Evolutionary conservation across 2,888 invertebrate species (phyloP).

Genomic region (Lasioglossum figueresi): DNA sequence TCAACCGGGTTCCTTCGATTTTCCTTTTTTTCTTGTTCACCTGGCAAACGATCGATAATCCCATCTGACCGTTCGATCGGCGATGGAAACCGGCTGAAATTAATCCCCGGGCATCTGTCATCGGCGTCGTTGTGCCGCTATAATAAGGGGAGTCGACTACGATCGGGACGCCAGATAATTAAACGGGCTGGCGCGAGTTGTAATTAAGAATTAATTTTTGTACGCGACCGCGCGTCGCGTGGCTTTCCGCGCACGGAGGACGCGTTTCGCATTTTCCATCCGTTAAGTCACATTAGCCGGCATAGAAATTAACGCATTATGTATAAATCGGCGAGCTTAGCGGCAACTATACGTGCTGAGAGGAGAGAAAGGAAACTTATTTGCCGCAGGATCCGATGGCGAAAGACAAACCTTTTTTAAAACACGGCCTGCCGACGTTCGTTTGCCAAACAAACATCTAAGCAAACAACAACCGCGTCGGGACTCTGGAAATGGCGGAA

Average conservation of each 20-base stretch:
- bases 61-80: constrained; percentile 3
- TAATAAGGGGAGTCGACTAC: constrained; percentile 26
- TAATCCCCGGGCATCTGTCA: constrained; percentile 29
- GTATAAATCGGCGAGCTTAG: constrained; percentile 41
- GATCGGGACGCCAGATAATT: constrained; percentile 37
- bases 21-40: background rate
- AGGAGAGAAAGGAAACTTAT: constrained; percentile 5
- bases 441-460: constrained; percentile 39
- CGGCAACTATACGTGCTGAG: background rate
- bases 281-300: constrained; percentile 53
- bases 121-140: constrained; percentile 6
- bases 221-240: background rate
- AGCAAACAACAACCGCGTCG: constrained; percentile 3
- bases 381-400: constrained; percentile 17
- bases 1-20: background rate
- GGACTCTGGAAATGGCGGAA: background rate
- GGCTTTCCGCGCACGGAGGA: background rate
- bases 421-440: background rate
- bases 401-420: constrained; percentile 48
- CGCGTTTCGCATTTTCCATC: constrained; percentile 47
- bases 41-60: constrained; percentile 1
- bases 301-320: constrained; percentile 69
- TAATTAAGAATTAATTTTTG: constrained; percentile 42
- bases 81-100: constrained; percentile 14
- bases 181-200: constrained; percentile 12